Evolutionary conservation across 2,113 vertebrate species (phyloP), one percentile per base, ranked within the genome.

Genomic region (Tringa solitaria): DNA sequence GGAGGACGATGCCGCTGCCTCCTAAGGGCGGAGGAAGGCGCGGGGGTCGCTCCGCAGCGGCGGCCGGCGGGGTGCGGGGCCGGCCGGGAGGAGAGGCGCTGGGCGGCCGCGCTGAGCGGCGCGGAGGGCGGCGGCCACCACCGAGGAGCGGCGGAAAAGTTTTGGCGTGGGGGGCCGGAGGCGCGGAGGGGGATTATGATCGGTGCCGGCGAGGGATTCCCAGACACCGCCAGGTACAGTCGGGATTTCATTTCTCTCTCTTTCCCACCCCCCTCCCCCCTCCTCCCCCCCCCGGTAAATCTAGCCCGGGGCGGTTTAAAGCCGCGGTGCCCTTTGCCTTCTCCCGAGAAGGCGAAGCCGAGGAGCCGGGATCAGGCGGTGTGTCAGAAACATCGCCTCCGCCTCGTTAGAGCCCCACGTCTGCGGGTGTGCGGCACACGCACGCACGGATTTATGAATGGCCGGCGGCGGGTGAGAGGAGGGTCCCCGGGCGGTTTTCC

Each of bases 1-100:
- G 96, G 97, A 95, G 91, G 97, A 97, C 86, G 96, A 97, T 97
- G 97, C 98, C 87, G 95, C 97, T 94, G 96, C 97, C 97, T 97
- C 90, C 77, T 97, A 95, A 94, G 93, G 96, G 97, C 94, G 94
- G 92, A 97, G 94, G 91, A 72, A 94, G 97, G 95, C 90, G 64
- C 50, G 75, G 91, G 86, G 84, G 43, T 75, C 90, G 59, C 93
- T 91, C 91, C 48, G 89, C 48, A 48, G 90, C 81, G 5, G 96
- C 84, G 69, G 94, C 95, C 94, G 48, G 93, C 79, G 46, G 75
- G 92, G 87, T 85, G 80, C 86, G 65, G 54, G 92, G 84, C 87
- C 27, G 94, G 72, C 75, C 83, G 87, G 82, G 64, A 93, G 82
- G 64, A 93, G 74, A 84, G 56, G 93, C 92, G 85, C 91, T 54